A percentile compares a stretch with the other conserved stretches of the same genome.
Evolutionary conservation across 2,888 invertebrate species (phyloP).

Genomic region (Tachina fera): DNA sequence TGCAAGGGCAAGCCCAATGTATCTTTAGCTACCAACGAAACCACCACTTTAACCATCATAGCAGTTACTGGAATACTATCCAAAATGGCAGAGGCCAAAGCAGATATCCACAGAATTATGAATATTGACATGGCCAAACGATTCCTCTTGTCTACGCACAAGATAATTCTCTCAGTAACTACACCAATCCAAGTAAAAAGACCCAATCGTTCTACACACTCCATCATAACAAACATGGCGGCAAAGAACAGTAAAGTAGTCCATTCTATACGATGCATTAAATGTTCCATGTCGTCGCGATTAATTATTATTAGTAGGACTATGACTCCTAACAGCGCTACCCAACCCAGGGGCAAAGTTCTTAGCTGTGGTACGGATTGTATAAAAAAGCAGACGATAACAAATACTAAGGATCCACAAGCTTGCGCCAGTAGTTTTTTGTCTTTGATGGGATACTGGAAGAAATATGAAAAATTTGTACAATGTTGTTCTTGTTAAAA

Average conservation of each 20-base stretch:
- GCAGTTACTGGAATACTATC: slow-evolving; percentile 96
- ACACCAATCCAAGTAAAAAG: slow-evolving; percentile 92
- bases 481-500: too few relatives aligned
- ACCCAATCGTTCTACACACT: slow-evolving; percentile 90
- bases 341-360: slow-evolving; percentile 92
- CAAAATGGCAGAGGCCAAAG: slow-evolving; percentile 92
- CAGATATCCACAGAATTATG: slow-evolving; percentile 93
- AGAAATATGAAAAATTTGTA: slow-evolving; percentile 72
- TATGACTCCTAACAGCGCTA: slow-evolving; percentile 91
- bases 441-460: slow-evolving; percentile 92
- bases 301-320: slow-evolving; percentile 90
- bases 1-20: slow-evolving; percentile 88
- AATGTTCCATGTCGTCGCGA: slow-evolving; percentile 82
- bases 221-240: slow-evolving; percentile 83
- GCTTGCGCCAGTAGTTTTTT: slow-evolving; percentile 89
- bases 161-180: slow-evolving; percentile 87
- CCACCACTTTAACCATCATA: slow-evolving; percentile 94
- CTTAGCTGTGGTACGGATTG: slow-evolving; percentile 90
- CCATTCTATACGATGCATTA: slow-evolving; percentile 82
- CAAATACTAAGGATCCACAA: slow-evolving; percentile 87
- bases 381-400: slow-evolving; percentile 91
- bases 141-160: slow-evolving; percentile 86
- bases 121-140: slow-evolving; percentile 89
- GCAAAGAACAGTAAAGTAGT: slow-evolving; percentile 82
- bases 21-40: slow-evolving; percentile 87